Percentiles rank a stretch among this genome's conserved stretches.
phyloP scores from a whole-genome alignment of 2,888 invertebrate genomes.

The Agrochola macilenta region DNA sequence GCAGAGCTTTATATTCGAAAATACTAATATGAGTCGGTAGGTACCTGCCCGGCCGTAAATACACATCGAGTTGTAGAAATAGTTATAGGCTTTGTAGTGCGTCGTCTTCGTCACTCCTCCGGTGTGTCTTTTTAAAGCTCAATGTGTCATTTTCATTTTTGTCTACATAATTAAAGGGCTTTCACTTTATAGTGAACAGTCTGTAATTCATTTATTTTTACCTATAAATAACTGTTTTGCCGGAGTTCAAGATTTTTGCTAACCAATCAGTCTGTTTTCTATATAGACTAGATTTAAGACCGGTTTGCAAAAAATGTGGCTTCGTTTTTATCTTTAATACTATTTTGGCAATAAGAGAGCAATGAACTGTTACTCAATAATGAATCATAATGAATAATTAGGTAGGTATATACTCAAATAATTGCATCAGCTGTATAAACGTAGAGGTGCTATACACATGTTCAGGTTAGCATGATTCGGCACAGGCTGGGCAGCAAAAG shows the following conservation, averaged over 20 bases:
- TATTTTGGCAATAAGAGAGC: conserved; percentile 1
- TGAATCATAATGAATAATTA: conserved; percentile 2
- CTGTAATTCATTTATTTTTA: background rate
- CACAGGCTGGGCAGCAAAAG: background rate
- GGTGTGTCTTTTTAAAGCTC: background rate
- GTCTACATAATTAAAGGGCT: no score
- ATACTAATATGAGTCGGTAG: background rate
- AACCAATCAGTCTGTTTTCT: background rate
- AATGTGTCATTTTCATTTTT: background rate
- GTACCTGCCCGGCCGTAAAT: background rate
- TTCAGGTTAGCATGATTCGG: background rate
- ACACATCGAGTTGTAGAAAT: background rate
- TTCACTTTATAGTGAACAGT: no score
- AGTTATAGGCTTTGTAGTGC: background rate
- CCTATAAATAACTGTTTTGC: no score
- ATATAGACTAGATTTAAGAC: background rate
- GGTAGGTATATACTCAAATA: background rate
- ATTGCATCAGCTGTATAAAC: background rate
- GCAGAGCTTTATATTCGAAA: background rate
- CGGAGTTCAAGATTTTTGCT: background rate
- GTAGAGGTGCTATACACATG: no score
- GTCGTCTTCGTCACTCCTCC: background rate
- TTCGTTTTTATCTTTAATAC: conserved; percentile 8
- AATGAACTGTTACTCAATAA: conserved; percentile 34
- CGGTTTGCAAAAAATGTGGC: conserved; percentile 9